phyloP scores from a whole-genome alignment of 92 coral and sea anemone genomes.

The Phenganax subtilis region DNA sequence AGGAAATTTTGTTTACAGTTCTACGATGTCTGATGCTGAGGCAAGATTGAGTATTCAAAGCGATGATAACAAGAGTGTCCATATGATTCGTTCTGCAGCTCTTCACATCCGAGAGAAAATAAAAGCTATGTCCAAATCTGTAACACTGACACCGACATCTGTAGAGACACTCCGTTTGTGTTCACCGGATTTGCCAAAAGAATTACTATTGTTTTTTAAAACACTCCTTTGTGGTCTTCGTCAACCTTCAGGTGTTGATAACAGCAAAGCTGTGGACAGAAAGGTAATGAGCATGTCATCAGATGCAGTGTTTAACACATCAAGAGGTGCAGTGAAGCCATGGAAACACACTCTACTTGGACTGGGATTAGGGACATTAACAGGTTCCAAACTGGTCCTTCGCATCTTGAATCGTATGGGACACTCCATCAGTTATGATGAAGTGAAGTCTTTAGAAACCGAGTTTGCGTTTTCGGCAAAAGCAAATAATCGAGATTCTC shows the following conservation, averaged over 20 bases:
- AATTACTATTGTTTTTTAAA: too few relatives aligned
- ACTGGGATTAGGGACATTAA: conserved; percentile 13
- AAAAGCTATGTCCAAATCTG: too few relatives aligned
- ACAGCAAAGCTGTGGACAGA: conserved; percentile 6
- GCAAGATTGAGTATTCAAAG: conserved; percentile 7
- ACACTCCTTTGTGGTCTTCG: too few relatives aligned
- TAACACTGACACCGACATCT: too few relatives aligned
- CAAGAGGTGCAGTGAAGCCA: too few relatives aligned
- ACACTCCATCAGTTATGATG: conserved; percentile 14
- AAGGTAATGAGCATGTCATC: too few relatives aligned
- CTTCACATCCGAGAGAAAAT: too few relatives aligned
- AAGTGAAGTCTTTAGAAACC: conserved; percentile 7
- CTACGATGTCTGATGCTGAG: conserved; percentile 25
- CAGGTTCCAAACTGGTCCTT: conserved; percentile 25
- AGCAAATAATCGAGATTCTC: conserved; percentile 1
- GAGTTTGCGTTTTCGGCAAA: conserved; percentile 1
- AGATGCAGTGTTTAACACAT: too few relatives aligned
- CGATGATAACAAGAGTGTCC: too few relatives aligned
- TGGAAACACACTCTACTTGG: conserved; percentile 22
- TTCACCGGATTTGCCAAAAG: conserved; percentile 12
- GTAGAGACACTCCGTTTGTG: too few relatives aligned
- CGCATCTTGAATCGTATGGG: conserved; percentile 26
- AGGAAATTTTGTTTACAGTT: conserved; percentile 27
- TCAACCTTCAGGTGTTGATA: too few relatives aligned
- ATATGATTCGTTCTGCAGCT: too few relatives aligned